A percentile compares a stretch with the other conserved stretches of the same genome.
These are phyloP conservation scores for Rafetus swinhoei DNA, from an alignment of 2,113 vertebrate genomes.

Conservation along the genomic window DNA sequence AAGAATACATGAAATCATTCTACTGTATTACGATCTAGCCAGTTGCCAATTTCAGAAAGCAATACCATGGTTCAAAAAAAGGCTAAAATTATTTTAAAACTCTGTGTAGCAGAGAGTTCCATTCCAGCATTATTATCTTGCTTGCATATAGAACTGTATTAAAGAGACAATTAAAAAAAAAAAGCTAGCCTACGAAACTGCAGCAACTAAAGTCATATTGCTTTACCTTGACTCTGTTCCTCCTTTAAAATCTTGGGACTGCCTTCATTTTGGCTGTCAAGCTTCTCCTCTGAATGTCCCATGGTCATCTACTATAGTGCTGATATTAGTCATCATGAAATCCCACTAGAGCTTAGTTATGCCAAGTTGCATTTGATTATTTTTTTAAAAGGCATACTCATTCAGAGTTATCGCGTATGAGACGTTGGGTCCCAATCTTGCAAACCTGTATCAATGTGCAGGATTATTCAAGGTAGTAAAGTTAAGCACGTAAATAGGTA, in stretches of 20 bases:
- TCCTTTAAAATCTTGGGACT: background rate
- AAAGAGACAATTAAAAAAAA: background rate
- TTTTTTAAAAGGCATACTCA: background rate
- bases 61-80: background rate
- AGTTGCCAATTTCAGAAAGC: background rate
- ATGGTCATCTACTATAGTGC: constrained; percentile 29
- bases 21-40: background rate
- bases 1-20: background rate
- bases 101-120: background rate
- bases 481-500: constrained; percentile 22
- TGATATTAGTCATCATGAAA: constrained; percentile 3
- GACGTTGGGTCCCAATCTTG: constrained; percentile 44
- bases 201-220: background rate
- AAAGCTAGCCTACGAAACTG: background rate
- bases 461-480: constrained; percentile 39
- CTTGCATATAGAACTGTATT: background rate
- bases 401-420: constrained; percentile 31
- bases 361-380: background rate
- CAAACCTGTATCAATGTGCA: background rate
- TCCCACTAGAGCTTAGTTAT: constrained; percentile 34
- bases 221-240: background rate
- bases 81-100: background rate
- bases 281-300: background rate
- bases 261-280: background rate
- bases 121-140: background rate